These are phyloP conservation scores for Lates japonicus DNA, from an alignment of 2,797 vertebrate genomes.

Conservation along the genomic window DNA sequence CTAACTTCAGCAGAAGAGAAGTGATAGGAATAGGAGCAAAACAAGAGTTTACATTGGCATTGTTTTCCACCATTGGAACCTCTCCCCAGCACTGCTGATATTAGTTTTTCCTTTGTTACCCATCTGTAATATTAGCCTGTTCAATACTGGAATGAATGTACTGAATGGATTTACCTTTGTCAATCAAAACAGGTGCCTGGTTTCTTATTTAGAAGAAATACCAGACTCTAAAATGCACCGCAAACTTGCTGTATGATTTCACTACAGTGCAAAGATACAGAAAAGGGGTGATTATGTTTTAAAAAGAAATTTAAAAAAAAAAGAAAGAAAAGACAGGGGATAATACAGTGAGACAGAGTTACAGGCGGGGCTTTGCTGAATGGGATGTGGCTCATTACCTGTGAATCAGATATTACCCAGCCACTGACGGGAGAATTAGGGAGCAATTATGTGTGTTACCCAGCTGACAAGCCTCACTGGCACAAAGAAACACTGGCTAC, in stretches of 20 bases:
- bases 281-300: background rate
- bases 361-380: constrained; percentile 35
- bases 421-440: constrained; percentile 74
- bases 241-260: background rate
- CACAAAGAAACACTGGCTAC: constrained; percentile 56
- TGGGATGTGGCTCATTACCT: constrained; percentile 78
- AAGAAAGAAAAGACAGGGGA: background rate
- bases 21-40: too few relatives aligned
- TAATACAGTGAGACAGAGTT: constrained; percentile 22
- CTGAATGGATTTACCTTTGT: background rate
- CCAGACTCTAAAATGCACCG: background rate
- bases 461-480: constrained; percentile 64
- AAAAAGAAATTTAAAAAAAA: background rate
- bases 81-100: background rate
- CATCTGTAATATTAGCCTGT: background rate
- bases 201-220: background rate
- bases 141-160: background rate
- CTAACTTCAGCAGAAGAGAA: too few relatives aligned
- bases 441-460: constrained; percentile 75
- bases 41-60: too few relatives aligned
- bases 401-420: constrained; percentile 76
- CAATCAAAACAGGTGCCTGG: background rate
- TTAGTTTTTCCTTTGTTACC: background rate
- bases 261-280: background rate
- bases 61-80: too few relatives aligned